Evolutionary conservation across 2,797 vertebrate genomes (phyloP).

Genomic region (Acrossocheilus wenchowensis): DNA sequence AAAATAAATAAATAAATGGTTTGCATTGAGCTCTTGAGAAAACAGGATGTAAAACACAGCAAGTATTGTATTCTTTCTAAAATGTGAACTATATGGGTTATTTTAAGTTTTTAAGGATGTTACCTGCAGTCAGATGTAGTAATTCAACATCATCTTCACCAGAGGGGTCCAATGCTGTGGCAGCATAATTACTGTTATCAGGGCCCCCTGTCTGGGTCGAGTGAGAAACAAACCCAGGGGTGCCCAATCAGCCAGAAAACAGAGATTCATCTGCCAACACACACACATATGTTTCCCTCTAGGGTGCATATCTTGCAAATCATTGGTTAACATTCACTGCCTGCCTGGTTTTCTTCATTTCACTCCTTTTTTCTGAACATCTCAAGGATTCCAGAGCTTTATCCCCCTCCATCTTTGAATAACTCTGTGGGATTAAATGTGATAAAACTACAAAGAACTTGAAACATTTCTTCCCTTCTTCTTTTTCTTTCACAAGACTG

Average conservation of each 20-base stretch:
- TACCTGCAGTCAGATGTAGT: constrained; percentile 21
- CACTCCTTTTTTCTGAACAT: background rate
- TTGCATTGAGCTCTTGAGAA: background rate
- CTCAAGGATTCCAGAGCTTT: constrained; percentile 25
- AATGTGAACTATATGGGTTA: constrained; percentile 4
- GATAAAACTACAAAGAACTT: constrained; percentile 36
- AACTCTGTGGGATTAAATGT: constrained; percentile 34
- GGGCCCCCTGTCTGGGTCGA: constrained; percentile 11
- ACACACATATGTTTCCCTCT: background rate
- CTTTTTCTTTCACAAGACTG: background rate
- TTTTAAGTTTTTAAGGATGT: constrained; percentile 5
- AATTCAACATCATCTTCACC: constrained; percentile 13
- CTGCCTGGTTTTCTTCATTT: constrained; percentile 2
- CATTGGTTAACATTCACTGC: constrained; percentile 7
- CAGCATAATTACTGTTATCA: constrained; percentile 26
- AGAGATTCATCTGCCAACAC: background rate
- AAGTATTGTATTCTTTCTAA: background rate
- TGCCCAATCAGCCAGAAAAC: constrained; percentile 31
- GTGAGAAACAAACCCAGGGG: constrained; percentile 9
- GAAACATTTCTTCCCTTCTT: constrained; percentile 2
- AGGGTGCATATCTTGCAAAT: background rate
- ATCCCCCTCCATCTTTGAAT: constrained; percentile 42
- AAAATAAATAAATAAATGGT: too few relatives aligned
- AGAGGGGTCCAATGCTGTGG: constrained; percentile 26
- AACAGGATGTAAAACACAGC: background rate